phyloP scores from a whole-genome alignment of 1,140 invertebrate species.

The Polypedilum vanderplanki region DNA sequence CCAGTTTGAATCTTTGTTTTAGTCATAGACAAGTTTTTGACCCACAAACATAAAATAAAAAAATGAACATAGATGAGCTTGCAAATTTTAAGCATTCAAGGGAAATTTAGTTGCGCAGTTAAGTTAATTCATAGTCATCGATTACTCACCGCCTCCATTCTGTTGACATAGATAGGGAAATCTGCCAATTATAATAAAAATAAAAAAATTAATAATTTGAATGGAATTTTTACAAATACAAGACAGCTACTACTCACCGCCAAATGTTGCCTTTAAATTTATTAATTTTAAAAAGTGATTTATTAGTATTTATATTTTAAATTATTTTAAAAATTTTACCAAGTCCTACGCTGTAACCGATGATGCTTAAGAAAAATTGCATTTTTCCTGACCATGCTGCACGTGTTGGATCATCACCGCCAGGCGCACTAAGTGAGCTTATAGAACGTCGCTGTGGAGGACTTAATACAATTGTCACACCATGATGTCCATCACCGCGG shows the following conservation, averaged over 20 bases:
- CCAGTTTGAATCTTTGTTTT: background rate
- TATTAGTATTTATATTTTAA: too few relatives aligned
- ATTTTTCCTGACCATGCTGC: slow-evolving; percentile 76
- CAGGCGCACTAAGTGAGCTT: slow-evolving; percentile 41
- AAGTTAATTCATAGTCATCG: background rate
- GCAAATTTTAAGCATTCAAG: background rate
- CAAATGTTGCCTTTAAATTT: slow-evolving; percentile 92
- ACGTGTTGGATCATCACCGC: slow-evolving; percentile 48
- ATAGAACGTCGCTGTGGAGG: slow-evolving; percentile 48
- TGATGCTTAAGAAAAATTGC: slow-evolving; percentile 86
- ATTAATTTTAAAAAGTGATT: too few relatives aligned
- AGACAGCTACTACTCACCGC: slow-evolving; percentile 41
- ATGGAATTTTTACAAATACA: background rate
- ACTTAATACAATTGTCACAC: slow-evolving; percentile 57
- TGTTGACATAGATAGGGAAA: slow-evolving; percentile 93
- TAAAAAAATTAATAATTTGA: background rate
- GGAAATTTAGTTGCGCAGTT: background rate
- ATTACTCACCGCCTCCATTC: slow-evolving; percentile 81
- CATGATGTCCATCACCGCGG: slow-evolving; percentile 52
- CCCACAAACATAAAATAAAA: background rate
- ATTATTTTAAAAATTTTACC: too few relatives aligned
- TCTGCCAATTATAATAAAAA: slow-evolving; percentile 39
- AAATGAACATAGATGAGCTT: background rate
- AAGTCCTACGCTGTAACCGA: slow-evolving; percentile 85
- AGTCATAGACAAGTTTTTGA: background rate